Evolutionary conservation across 2,888 invertebrate genomes (phyloP).

Genomic region (Cephalotes varians): DNA sequence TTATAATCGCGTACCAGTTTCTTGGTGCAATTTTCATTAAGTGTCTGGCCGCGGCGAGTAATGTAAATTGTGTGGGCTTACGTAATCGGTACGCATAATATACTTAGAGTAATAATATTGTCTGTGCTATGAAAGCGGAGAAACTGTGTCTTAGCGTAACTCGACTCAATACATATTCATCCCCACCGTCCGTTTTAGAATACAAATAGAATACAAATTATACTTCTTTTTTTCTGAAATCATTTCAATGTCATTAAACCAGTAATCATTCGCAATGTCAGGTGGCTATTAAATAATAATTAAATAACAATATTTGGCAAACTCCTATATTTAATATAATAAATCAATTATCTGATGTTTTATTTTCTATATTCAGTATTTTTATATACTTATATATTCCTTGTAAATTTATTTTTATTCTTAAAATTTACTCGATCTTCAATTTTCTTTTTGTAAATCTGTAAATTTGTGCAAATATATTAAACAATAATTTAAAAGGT

Average conservation of each 20-base stretch:
- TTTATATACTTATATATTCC: not conserved
- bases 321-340: not conserved
- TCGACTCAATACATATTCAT: not conserved
- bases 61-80: constrained; percentile 62
- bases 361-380: constrained; percentile 1
- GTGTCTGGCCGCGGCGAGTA: constrained; percentile 34
- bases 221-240: constrained; percentile 17
- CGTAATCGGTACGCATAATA: constrained; percentile 65
- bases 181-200: not conserved
- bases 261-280: constrained; percentile 9
- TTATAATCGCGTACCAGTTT: constrained; percentile 64
- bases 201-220: not conserved
- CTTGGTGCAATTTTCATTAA: constrained; percentile 72
- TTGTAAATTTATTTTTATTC: not conserved
- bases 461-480: not conserved
- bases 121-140: constrained; percentile 51
- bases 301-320: not conserved
- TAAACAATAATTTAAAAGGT: not conserved
- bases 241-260: constrained; percentile 12
- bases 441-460: not conserved
- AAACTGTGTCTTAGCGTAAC: constrained; percentile 49
- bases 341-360: not conserved
- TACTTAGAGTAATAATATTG: constrained; percentile 62
- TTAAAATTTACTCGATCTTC: not conserved
- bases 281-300: constrained; percentile 1